Evolutionary conservation across 2,888 invertebrate genomes (phyloP).

Genomic region (Bursaphelenchus okinawaensis): DNA sequence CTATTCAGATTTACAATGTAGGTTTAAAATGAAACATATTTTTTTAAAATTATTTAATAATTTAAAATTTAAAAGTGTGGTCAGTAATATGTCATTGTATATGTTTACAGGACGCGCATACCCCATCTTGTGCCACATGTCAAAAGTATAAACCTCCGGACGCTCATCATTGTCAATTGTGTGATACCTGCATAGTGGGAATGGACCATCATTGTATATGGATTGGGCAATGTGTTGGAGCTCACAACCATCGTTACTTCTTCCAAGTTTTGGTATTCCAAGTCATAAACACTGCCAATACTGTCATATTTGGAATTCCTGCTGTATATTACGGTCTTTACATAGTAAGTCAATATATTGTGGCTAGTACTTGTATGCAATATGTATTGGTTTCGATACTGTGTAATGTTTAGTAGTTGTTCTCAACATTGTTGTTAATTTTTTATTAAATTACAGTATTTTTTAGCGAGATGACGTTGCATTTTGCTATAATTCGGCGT

Average conservation of each 20-base stretch:
- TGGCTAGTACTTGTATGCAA: no score
- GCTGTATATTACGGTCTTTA: slow-evolving; percentile 29
- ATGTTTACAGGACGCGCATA: slow-evolving; percentile 16
- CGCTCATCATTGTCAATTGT: slow-evolving; percentile 30
- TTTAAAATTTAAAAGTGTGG: no score
- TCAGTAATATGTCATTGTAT: no score
- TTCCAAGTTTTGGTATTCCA: slow-evolving; percentile 29
- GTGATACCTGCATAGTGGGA: slow-evolving; percentile 26
- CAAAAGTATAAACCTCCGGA: slow-evolving; percentile 24
- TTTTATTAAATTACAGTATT: not conserved
- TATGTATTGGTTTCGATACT: no score
- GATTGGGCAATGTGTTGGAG: slow-evolving; percentile 35
- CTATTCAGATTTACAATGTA: no score
- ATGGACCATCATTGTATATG: slow-evolving; percentile 36
- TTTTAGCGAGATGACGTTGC: not conserved
- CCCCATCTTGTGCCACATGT: slow-evolving; percentile 25
- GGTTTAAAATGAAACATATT: no score
- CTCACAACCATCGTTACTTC: slow-evolving; percentile 29
- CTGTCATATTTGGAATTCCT: slow-evolving; percentile 15
- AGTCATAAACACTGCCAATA: slow-evolving; percentile 17
- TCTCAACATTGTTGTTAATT: no score
- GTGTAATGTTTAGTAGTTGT: no score
- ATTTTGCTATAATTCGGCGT: not conserved
- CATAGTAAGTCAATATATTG: not conserved
- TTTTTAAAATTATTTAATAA: no score